A percentile compares a stretch with the other conserved stretches of the same genome.
These are phyloP conservation scores for Portevinia maculata DNA, from an alignment of 2,888 invertebrate species.

Conservation along the genomic window DNA sequence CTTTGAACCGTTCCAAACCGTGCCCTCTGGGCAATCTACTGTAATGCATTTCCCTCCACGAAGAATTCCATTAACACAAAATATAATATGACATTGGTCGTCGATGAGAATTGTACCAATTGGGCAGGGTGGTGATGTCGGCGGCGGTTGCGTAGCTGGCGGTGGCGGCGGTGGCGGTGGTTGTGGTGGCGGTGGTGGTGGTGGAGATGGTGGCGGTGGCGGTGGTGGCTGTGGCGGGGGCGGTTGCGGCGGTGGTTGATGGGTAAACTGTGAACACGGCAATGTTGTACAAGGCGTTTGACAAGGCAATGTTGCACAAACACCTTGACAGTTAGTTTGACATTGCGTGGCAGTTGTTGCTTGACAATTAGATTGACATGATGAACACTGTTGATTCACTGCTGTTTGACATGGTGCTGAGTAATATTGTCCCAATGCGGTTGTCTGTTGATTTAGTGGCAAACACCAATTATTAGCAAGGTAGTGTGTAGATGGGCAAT, in stretches of 20 bases:
- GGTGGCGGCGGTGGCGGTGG: constrained; percentile 12
- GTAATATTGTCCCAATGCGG: neutral
- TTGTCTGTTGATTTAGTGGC: neutral
- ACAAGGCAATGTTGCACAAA: neutral
- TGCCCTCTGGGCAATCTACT: constrained; percentile 76
- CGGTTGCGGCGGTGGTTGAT: too few relatives aligned
- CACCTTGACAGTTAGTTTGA: neutral
- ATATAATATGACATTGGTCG: constrained; percentile 76
- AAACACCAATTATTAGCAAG: neutral
- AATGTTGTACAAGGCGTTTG: neutral
- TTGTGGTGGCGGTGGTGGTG: neutral
- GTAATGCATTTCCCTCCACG: constrained; percentile 75
- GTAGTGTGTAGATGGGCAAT: constrained; percentile 21
- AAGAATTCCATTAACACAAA: constrained; percentile 76
- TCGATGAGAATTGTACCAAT: constrained; percentile 75
- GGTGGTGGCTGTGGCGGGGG: neutral
- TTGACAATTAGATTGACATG: neutral
- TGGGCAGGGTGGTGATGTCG: constrained; percentile 73
- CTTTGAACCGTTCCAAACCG: constrained; percentile 76
- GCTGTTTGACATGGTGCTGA: neutral
- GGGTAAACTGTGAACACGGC: neutral
- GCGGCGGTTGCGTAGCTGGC: neutral
- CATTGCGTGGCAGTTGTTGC: neutral
- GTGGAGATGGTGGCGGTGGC: neutral
- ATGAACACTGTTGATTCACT: neutral